These are phyloP conservation scores for Atta colombica DNA, from an alignment of 1,140 invertebrate species.

Conservation along the genomic window DNA sequence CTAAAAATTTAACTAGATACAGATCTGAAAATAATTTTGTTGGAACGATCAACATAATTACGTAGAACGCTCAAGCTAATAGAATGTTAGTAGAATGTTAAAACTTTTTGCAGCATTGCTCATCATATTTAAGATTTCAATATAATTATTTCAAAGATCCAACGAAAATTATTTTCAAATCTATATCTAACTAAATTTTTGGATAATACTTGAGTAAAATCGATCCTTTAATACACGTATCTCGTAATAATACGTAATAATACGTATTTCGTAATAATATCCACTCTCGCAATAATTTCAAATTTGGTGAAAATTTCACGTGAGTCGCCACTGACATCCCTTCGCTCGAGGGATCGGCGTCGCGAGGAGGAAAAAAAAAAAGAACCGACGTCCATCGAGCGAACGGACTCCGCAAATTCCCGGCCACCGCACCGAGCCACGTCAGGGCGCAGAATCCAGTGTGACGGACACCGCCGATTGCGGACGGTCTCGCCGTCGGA, in stretches of 20 bases:
- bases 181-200: too few species aligned
- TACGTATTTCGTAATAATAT: neutral
- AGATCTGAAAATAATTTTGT: too few species aligned
- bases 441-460: conserved; percentile 51
- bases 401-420: conserved; percentile 20
- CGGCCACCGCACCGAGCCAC: conserved; percentile 2
- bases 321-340: neutral
- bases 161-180: too few species aligned
- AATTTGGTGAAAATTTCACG: neutral
- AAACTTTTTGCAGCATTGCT: too few species aligned
- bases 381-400: conserved; percentile 20
- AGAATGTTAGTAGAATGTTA: too few species aligned
- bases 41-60: too few species aligned
- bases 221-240: neutral
- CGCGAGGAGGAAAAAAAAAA: conserved; percentile 6
- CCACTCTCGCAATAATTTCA: neutral
- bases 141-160: too few species aligned
- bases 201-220: too few species aligned
- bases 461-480: conserved; percentile 42
- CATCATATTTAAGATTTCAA: too few species aligned
- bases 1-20: neutral
- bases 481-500: too few species aligned
- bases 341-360: neutral
- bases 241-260: neutral
- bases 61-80: too few species aligned